Evolutionary conservation across 2,113 vertebrate genomes (phyloP).

Genomic region (Salvator merianae): DNA sequence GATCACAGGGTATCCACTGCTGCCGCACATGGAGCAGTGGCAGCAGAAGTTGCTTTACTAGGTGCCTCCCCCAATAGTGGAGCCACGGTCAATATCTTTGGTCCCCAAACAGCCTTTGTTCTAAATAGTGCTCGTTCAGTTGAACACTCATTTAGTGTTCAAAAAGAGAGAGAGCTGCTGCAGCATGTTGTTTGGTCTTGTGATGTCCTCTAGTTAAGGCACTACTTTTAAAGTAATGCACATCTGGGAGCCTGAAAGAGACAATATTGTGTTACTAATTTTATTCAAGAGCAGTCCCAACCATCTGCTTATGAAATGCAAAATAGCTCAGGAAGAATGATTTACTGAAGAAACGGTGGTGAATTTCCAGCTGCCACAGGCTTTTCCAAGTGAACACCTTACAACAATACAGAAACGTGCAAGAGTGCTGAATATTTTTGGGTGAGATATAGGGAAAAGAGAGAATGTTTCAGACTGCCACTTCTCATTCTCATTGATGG

Average conservation of each 20-base stretch:
- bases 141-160: neutral
- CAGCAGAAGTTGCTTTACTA: too few relatives aligned
- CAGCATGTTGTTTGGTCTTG: neutral
- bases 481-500: neutral
- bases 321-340: neutral
- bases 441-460: neutral
- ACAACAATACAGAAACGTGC: neutral
- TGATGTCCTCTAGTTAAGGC: neutral
- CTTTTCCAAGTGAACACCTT: neutral
- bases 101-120: neutral
- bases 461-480: neutral
- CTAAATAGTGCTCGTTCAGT: neutral
- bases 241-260: neutral
- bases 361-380: constrained; percentile 33
- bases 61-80: too few relatives aligned
- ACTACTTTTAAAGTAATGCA: neutral
- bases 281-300: constrained; percentile 20
- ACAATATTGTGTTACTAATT: constrained; percentile 10
- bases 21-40: too few relatives aligned
- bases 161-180: neutral
- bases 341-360: neutral
- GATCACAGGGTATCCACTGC: too few relatives aligned
- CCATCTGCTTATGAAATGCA: constrained; percentile 24
- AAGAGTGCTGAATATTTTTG: neutral
- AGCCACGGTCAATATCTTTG: neutral